Base-by-base conservation (phyloP, 2,888 invertebrate species). In the Dasypogon diadema region DNA sequence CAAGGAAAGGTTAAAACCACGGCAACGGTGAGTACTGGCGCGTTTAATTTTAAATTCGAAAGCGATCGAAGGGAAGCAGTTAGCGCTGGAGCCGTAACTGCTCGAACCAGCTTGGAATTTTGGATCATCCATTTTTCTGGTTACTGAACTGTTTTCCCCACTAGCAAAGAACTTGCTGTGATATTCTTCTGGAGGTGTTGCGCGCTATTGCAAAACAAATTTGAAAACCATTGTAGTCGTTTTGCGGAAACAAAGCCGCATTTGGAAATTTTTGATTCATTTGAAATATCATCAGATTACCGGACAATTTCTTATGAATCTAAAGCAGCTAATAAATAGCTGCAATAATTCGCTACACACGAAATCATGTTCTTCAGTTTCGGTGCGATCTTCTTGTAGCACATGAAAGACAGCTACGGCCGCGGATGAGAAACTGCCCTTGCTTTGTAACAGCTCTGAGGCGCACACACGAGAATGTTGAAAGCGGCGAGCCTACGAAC, bases 261-360 rank as follows among this genome's bases (percentile, higher is more conserved):
- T n/a, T n/a, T n/a, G n/a, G n/a, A n/a, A n/a, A n/a, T n/a, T n/a
- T n/a, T n/a, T n/a, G n/a, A n/a, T n/a, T n/a, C n/a, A n/a, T n/a
- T n/a, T n/a, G n/a, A n/a, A n/a, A n/a, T n/a, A n/a, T n/a, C n/a
- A n/a, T n/a, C n/a, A n/a, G n/a, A n/a, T n/a, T n/a, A n/a, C n/a
- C n/a, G n/a, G n/a, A n/a, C 34, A 10, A 30, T 30, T 30, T 30
- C 34, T 30, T 30, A 5, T 30, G 34, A n/a, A n/a, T n/a, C n/a
- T n/a, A n/a, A n/a, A n/a, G n/a, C n/a, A n/a, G 55, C 42, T 77
- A 77, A 77, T 58, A 77, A 77, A 77, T 75, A 74, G 73, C 72
- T 37, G 74, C 73, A 77, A 77, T 77, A 75, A 77, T 77, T 75
- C 58, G 75, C 73, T 77, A 77, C 77, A 77, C 75, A 77, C 74